A percentile compares a stretch with the other conserved stretches of the same genome.
These are phyloP conservation scores for Lochmaea capreae DNA, from an alignment of 2,888 invertebrate species.

Conservation along the genomic window DNA sequence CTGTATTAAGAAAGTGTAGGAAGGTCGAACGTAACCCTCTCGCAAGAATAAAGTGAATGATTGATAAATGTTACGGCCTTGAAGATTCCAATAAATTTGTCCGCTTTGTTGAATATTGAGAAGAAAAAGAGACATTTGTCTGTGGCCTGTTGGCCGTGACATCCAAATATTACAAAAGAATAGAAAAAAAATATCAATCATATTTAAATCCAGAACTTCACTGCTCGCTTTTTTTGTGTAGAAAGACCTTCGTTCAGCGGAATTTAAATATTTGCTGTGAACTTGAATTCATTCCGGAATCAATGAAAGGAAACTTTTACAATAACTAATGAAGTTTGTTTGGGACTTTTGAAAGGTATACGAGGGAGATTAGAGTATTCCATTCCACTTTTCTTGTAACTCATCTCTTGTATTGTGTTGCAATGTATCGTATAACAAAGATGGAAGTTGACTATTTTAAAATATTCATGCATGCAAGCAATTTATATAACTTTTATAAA, in stretches of 20 bases:
- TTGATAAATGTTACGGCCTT: conserved; percentile 11
- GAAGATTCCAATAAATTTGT: conserved; percentile 4
- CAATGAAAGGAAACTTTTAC: not conserved
- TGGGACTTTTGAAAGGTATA: not conserved
- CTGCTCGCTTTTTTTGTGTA: not conserved
- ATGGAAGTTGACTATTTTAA: no score
- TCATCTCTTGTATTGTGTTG: no score
- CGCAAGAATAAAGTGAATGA: conserved; percentile 12
- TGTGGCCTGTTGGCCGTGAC: conserved; percentile 4
- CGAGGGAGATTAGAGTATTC: not conserved
- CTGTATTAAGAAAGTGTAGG: not conserved
- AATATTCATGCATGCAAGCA: no score
- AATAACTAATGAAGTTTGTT: not conserved
- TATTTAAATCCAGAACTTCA: not conserved
- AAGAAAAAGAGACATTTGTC: conserved; percentile 4
- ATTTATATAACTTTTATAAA: no score
- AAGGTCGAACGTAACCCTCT: not conserved
- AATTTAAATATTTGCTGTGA: not conserved
- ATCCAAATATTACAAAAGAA: not conserved
- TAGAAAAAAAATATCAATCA: not conserved
- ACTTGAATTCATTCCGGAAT: conserved; percentile 4
- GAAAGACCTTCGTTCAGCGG: not conserved
- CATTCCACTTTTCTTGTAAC: no score
- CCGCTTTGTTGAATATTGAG: conserved; percentile 13
- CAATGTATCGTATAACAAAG: no score